Conservation (phyloP, 2,888 invertebrate species). For the Scelioninae gen. 1 region DNA sequence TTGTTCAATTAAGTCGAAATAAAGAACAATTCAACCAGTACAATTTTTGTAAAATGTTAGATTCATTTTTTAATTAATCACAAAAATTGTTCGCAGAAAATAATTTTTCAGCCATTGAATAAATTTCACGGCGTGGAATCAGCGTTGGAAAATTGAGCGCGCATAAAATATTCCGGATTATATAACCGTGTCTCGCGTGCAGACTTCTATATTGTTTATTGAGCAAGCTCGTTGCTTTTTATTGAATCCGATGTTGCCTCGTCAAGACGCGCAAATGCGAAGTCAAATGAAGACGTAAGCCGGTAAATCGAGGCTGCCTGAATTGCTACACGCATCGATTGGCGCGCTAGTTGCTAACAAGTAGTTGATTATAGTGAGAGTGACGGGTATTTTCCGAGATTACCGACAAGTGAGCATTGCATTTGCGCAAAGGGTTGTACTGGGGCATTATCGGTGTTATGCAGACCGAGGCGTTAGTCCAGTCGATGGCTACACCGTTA, state of each 20-base stretch:
- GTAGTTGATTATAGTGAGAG: slow-evolving; percentile 54
- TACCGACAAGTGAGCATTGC: slow-evolving; percentile 61
- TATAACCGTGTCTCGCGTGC: slow-evolving; percentile 15
- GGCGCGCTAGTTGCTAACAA: slow-evolving; percentile 52
- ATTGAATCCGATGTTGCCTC: slow-evolving; percentile 8
- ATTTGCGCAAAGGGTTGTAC: slow-evolving; percentile 66
- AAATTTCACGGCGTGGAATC: neutral
- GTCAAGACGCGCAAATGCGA: slow-evolving; percentile 29
- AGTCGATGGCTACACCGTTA: slow-evolving; percentile 68
- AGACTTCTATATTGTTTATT: slow-evolving; percentile 12
- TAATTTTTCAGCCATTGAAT: too few relatives aligned
- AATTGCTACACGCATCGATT: slow-evolving; percentile 41
- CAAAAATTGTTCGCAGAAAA: too few relatives aligned
- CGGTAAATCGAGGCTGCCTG: slow-evolving; percentile 29
- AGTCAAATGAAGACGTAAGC: slow-evolving; percentile 50
- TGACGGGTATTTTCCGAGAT: slow-evolving; percentile 48
- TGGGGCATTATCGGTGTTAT: slow-evolving; percentile 62
- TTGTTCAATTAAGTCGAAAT: too few relatives aligned
- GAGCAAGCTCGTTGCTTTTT: slow-evolving; percentile 13
- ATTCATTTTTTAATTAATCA: too few relatives aligned
- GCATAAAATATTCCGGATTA: slow-evolving; percentile 16
- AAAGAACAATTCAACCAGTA: too few relatives aligned
- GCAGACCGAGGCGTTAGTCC: slow-evolving; percentile 65
- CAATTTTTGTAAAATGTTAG: too few relatives aligned
- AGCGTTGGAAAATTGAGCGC: slow-evolving; percentile 3